Evolutionary conservation across 1,140 invertebrate species (phyloP).

Genomic region (Pachyrhynchus sulphureomaculatus): DNA sequence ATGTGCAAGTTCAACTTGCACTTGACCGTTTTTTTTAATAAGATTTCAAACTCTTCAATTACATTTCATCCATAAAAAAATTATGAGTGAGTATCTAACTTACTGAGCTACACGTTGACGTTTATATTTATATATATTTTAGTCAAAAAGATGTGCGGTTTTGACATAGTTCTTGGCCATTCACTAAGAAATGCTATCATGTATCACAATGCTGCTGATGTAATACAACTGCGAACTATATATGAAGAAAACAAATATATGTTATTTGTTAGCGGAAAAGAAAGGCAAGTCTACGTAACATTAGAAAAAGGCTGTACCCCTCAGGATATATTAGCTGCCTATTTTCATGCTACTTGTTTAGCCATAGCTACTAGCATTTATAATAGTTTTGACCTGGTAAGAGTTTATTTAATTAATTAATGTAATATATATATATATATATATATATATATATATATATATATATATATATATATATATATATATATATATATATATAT

Average conservation of each 20-base stretch:
- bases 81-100: too few species aligned
- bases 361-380: constrained; percentile 49
- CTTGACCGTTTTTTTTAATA: too few species aligned
- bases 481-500: too few species aligned
- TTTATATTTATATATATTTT: too few species aligned
- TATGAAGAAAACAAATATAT: constrained; percentile 55
- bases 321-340: constrained; percentile 55
- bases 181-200: constrained; percentile 56
- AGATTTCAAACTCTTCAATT: too few species aligned
- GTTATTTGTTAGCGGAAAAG: constrained; percentile 52
- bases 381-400: constrained; percentile 42
- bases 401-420: too few species aligned
- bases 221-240: constrained; percentile 46
- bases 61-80: too few species aligned
- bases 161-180: constrained; percentile 55
- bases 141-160: constrained; percentile 57
- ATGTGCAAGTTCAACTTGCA: too few species aligned
- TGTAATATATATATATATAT: too few species aligned
- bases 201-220: constrained; percentile 45
- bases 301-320: constrained; percentile 52
- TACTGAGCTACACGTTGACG: too few species aligned
- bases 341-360: constrained; percentile 56
- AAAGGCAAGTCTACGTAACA: constrained; percentile 53
- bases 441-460: too few species aligned
- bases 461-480: too few species aligned